Percentiles rank a stretch among this genome's conserved stretches.
These are phyloP conservation scores for Pogonomyrmex barbatus DNA, from an alignment of 1,140 invertebrate genomes.

Conservation along the genomic window DNA sequence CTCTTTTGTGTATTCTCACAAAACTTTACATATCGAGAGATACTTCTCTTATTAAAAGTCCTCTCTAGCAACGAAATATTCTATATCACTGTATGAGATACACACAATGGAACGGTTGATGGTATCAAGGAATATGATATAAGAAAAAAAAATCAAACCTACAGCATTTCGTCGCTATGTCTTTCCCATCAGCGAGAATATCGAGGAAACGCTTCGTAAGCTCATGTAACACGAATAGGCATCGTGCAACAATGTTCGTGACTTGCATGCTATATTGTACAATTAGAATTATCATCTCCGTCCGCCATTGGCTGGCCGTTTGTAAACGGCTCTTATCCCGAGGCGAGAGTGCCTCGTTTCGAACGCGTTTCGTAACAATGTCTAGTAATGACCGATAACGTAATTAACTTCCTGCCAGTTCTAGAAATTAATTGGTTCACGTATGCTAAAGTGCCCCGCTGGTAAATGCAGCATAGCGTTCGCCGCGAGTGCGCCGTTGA, in stretches of 20 bases:
- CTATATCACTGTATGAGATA: slow-evolving; percentile 19
- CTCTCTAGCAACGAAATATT: slow-evolving; percentile 38
- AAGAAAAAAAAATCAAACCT: slow-evolving; percentile 2
- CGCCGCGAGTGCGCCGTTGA: slow-evolving; percentile 17
- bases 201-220: slow-evolving; percentile 45
- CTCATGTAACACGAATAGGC: slow-evolving; percentile 54
- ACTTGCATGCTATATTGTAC: slow-evolving; percentile 52
- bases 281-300: slow-evolving; percentile 60
- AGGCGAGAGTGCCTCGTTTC: slow-evolving; percentile 30
- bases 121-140: slow-evolving; percentile 37
- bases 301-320: slow-evolving; percentile 26
- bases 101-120: slow-evolving; percentile 37
- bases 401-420: slow-evolving; percentile 64
- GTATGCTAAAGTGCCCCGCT: background rate
- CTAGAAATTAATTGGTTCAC: slow-evolving; percentile 66
- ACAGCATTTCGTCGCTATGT: slow-evolving; percentile 44
- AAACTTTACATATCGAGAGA: slow-evolving; percentile 12
- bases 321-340: slow-evolving; percentile 31
- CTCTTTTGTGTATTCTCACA: slow-evolving; percentile 14
- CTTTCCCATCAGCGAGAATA: slow-evolving; percentile 47
- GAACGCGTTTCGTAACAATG: slow-evolving; percentile 55
- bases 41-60: slow-evolving; percentile 23
- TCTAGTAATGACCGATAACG: slow-evolving; percentile 61
- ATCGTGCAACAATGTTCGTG: slow-evolving; percentile 54
- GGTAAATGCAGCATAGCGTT: slow-evolving; percentile 8